These are phyloP conservation scores for Tenthredo livida DNA, from an alignment of 2,888 invertebrate species.

Conservation along the genomic window DNA sequence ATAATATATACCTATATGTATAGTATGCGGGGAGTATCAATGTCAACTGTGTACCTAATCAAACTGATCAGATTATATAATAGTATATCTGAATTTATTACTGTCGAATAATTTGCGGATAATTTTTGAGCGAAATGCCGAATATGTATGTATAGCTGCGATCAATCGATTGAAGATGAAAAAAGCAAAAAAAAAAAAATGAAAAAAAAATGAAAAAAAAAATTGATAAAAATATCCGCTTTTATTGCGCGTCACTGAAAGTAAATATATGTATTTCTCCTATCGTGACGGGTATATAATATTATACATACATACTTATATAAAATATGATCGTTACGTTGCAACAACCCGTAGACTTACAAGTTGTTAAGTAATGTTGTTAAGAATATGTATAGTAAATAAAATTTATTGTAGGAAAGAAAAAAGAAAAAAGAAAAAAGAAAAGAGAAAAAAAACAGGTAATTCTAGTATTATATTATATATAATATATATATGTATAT, in stretches of 20 bases:
- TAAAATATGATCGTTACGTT: neutral
- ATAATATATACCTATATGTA: constrained; percentile 5
- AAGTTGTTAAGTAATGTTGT: constrained; percentile 50
- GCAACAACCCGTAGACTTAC: constrained; percentile 22
- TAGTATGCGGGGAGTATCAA: constrained; percentile 26
- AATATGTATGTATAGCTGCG: neutral
- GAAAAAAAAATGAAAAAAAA: neutral
- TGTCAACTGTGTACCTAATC: constrained; percentile 2
- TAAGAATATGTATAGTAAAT: constrained; percentile 20
- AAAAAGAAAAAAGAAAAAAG: neutral
- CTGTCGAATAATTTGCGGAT: neutral
- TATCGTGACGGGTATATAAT: neutral
- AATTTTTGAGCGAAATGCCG: neutral
- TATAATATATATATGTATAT: constrained; percentile 55
- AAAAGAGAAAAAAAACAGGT: neutral
- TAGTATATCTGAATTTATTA: neutral
- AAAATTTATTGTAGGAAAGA: constrained; percentile 10
- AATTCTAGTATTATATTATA: no score
- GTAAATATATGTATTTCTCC: constrained; percentile 27
- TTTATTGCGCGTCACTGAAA: constrained; percentile 30
- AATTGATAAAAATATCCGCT: neutral
- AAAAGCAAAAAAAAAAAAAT: neutral
- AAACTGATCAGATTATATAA: neutral
- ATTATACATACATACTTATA: neutral
- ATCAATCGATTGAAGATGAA: neutral